Evolutionary conservation across 2,888 invertebrate species (phyloP), one percentile per base, ranked within the genome.

Genomic region (Drosophila prolongata): DNA sequence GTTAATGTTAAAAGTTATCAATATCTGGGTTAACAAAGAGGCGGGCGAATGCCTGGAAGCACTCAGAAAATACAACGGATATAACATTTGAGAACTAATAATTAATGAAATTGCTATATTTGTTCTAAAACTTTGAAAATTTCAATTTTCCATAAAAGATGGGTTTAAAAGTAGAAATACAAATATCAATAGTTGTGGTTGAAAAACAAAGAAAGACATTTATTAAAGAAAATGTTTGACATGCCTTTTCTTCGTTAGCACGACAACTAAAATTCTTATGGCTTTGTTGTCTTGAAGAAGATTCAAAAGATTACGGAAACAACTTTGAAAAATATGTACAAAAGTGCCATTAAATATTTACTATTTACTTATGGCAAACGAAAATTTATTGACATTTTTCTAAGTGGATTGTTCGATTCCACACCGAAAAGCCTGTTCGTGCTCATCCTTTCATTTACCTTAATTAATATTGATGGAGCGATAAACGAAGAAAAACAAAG

Each of bases 401-500:
- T 13, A 11, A 59, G 58, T 59, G 58, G 19, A 30, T 14, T 16
- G 27, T 37, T 35, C 34, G 52, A 34, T 52, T 52, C 16, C 27
- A 5, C 8, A 13, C 24, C 35, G 27, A 42, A 65, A 65, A 65
- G 66, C 65, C 53, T 60, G 64, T 64, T 38, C 35, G 42, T 61
- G 50, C 67, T 55, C 46, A 50, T 14, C 52, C 59, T 56, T 50
- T 46, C 55, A 76, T 71, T 76, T 66, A 74, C 64, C 47, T 47
- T 64, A 74, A 70, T 78, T 80, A 70, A 75, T 78, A 71, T 69
- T 60, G 54, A 65, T 30, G 42, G 24, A 13, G 35, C 35, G 35
- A 16, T 19, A 49, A 49, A 16, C 34, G 49, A 10, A 49, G 43
- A 54, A 59, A 34, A 59, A 40, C 11, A 30, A 30, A 42, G 24